These are phyloP conservation scores for Halictus rubicundus DNA, from an alignment of 1,140 invertebrate species.

Conservation along the genomic window DNA sequence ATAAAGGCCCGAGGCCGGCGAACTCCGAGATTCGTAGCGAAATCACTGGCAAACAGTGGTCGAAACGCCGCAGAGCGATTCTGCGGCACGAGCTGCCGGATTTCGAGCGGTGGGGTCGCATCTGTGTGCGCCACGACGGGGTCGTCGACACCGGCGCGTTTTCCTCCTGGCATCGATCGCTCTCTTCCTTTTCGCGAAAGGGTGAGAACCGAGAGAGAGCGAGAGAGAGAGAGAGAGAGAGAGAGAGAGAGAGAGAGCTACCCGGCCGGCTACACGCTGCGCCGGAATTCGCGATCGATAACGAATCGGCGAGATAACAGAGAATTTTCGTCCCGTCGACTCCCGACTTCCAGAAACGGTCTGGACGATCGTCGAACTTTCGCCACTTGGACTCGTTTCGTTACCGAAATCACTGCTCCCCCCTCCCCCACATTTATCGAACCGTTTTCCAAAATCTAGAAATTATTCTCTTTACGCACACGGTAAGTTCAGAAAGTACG, in stretches of 20 bases:
- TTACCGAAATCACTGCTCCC: too few relatives aligned
- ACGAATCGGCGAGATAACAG: background rate
- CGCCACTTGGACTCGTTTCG: too few relatives aligned
- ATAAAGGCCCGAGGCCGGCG: background rate
- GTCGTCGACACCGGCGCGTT: slow-evolving; percentile 49
- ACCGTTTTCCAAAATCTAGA: too few relatives aligned
- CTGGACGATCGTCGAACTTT: too few relatives aligned
- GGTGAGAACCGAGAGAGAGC: background rate
- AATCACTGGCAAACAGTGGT: background rate
- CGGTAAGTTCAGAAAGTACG: too few relatives aligned
- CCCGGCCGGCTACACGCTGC: background rate
- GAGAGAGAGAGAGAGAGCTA: background rate
- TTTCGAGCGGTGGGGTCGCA: slow-evolving; percentile 20
- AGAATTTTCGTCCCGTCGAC: too few relatives aligned
- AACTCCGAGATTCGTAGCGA: background rate
- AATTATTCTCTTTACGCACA: too few relatives aligned
- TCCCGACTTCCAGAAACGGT: too few relatives aligned
- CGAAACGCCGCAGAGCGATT: slow-evolving; percentile 11
- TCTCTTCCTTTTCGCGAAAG: slow-evolving; percentile 39
- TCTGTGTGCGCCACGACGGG: slow-evolving; percentile 37
- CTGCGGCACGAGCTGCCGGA: slow-evolving; percentile 11
- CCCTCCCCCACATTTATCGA: too few relatives aligned
- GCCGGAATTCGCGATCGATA: background rate
- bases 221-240: too few relatives aligned
- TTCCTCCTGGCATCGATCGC: slow-evolving; percentile 44